Conservation (phyloP, 2,113 vertebrate genomes). For the Tachuris rubrigastra region DNA sequence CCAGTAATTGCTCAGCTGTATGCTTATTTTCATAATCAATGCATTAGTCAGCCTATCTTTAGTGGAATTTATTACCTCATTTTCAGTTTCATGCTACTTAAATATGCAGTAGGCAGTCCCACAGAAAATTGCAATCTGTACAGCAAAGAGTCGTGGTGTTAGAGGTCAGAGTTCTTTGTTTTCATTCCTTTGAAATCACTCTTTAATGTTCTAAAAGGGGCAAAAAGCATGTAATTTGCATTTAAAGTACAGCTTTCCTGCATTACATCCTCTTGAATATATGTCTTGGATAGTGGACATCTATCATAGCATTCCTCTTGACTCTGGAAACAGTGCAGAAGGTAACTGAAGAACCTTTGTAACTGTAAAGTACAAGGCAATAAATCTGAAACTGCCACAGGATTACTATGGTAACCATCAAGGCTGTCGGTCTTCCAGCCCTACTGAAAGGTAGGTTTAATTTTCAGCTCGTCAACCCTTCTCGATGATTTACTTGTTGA, state of each 20-base stretch:
- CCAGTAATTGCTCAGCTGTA: slow-evolving; percentile 63
- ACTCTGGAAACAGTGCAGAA: slow-evolving; percentile 70
- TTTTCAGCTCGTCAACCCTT: slow-evolving; percentile 77
- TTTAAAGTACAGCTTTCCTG: slow-evolving; percentile 65
- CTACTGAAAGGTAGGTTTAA: slow-evolving; percentile 69
- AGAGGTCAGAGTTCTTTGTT: slow-evolving; percentile 75
- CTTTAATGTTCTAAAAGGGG: slow-evolving; percentile 73
- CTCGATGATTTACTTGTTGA: slow-evolving; percentile 80
- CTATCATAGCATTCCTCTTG: slow-evolving; percentile 71
- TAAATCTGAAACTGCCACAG: slow-evolving; percentile 74
- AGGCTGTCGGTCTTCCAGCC: slow-evolving; percentile 57
- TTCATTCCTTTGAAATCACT: slow-evolving; percentile 68
- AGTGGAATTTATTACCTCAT: slow-evolving; percentile 71
- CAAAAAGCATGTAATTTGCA: slow-evolving; percentile 74
- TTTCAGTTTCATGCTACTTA: slow-evolving; percentile 71
- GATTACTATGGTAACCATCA: slow-evolving; percentile 83
- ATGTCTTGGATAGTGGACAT: slow-evolving; percentile 71
- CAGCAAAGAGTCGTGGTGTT: slow-evolving; percentile 61
- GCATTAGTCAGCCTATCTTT: slow-evolving; percentile 58
- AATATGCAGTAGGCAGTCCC: slow-evolving; percentile 61
- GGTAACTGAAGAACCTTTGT: slow-evolving; percentile 70
- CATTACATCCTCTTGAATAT: slow-evolving; percentile 58
- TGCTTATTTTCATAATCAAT: slow-evolving; percentile 70
- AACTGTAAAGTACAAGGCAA: slow-evolving; percentile 59
- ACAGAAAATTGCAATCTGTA: slow-evolving; percentile 65